Conservation (phyloP, 2,888 invertebrate genomes). For the Polydrusus tereticollis region DNA sequence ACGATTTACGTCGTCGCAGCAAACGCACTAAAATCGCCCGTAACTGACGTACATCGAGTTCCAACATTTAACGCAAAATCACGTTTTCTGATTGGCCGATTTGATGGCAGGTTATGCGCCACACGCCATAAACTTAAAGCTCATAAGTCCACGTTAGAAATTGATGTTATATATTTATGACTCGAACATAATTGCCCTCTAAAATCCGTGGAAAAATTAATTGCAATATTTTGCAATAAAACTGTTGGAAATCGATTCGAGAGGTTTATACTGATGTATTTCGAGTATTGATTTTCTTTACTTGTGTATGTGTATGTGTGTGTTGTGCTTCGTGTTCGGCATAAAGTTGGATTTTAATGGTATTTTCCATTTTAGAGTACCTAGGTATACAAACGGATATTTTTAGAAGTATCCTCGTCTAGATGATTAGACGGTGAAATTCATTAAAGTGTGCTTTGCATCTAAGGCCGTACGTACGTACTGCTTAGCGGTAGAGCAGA, state of each 20-base stretch:
- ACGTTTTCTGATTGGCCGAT: slow-evolving; percentile 28
- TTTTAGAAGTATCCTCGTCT: too few species aligned
- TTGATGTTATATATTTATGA: slow-evolving; percentile 39
- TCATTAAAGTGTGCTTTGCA: too few species aligned
- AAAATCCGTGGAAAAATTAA: slow-evolving; percentile 40
- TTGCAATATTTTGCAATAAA: slow-evolving; percentile 35
- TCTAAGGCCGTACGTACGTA: too few species aligned
- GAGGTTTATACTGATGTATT: slow-evolving; percentile 6
- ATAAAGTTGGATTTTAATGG: too few species aligned
- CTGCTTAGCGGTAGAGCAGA: too few species aligned
- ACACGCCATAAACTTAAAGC: slow-evolving; percentile 35
- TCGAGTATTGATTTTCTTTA: slow-evolving; percentile 6
- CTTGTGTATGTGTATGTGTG: neutral
- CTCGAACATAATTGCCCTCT: slow-evolving; percentile 39
- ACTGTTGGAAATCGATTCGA: slow-evolving; percentile 36
- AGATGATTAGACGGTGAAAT: too few species aligned
- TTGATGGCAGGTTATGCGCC: slow-evolving; percentile 23
- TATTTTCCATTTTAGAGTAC: too few species aligned
- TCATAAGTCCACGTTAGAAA: slow-evolving; percentile 38
- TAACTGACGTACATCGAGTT: slow-evolving; percentile 26
- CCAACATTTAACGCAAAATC: slow-evolving; percentile 30
- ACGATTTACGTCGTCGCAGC: slow-evolving; percentile 1
- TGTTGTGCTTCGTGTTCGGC: neutral
- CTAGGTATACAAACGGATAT: too few species aligned
- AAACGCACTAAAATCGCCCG: slow-evolving; percentile 17